These are phyloP conservation scores for Sitobion miscanthi DNA, from an alignment of 1,140 invertebrate genomes.

Conservation along the genomic window DNA sequence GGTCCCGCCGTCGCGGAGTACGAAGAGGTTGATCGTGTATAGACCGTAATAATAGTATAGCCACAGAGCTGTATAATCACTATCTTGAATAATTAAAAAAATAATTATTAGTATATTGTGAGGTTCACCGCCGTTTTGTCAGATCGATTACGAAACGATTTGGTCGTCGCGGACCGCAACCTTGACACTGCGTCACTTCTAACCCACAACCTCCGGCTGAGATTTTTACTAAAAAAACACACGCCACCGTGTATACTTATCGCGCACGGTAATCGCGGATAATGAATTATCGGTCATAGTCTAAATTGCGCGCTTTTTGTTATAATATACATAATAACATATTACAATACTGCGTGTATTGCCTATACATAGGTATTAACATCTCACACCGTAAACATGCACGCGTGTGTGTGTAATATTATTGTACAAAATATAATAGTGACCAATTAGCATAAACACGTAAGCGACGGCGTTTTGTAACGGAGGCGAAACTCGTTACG, in stretches of 20 bases:
- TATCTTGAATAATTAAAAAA: not conserved
- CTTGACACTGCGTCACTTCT: conserved; percentile 31
- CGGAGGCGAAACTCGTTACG: conserved; percentile 23
- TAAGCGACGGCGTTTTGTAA: conserved; percentile 5
- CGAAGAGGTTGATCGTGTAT: not conserved
- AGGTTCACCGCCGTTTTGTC: not conserved
- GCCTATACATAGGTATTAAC: not conserved
- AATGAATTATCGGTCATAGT: not conserved
- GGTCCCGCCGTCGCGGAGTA: too few relatives aligned
- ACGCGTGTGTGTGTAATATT: not conserved
- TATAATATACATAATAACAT: not conserved
- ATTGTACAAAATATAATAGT: not conserved
- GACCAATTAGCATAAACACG: conserved; percentile 45
- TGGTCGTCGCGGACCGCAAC: not conserved
- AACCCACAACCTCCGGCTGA: not conserved
- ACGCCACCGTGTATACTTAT: not conserved
- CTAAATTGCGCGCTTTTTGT: not conserved
- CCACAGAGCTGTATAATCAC: not conserved
- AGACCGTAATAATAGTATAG: not conserved
- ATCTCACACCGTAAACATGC: not conserved
- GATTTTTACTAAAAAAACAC: not conserved
- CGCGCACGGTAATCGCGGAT: not conserved
- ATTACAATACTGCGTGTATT: not conserved
- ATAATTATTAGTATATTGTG: not conserved
- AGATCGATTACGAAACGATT: conserved; percentile 7